These are phyloP conservation scores for Aphelenchoides avenae DNA, from an alignment of 1,140 invertebrate species.

Conservation along the genomic window DNA sequence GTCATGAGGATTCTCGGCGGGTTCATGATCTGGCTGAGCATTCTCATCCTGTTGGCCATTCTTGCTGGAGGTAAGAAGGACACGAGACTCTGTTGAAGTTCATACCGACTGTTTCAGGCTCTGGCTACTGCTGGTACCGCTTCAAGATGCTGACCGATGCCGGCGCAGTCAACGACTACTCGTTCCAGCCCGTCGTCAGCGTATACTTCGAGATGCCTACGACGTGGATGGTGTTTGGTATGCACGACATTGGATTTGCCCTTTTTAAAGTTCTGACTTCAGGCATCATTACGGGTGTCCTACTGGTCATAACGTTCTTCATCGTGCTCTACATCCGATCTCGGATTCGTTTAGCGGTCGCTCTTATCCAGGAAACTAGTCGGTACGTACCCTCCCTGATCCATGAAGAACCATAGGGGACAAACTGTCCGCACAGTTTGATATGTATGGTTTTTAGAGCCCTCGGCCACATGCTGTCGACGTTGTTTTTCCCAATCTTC, in stretches of 20 bases:
- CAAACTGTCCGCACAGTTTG: conserved; percentile 3
- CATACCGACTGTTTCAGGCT: conserved; percentile 28
- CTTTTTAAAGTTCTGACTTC: conserved; percentile 67
- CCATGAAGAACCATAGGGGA: conserved; percentile 1
- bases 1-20: conserved; percentile 80
- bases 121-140: conserved; percentile 35
- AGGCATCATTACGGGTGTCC: conserved; percentile 67
- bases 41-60: conserved; percentile 70
- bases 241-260: conserved; percentile 5
- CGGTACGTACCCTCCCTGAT: conserved; percentile 60
- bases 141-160: conserved; percentile 34
- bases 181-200: conserved; percentile 62
- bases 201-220: conserved; percentile 64
- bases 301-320: conserved; percentile 66
- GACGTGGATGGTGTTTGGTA: conserved; percentile 71
- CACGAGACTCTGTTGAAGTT: conserved; percentile 12
- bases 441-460: conserved; percentile 70
- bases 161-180: conserved; percentile 54
- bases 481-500: conserved; percentile 81
- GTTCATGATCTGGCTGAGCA: conserved; percentile 78
- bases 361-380: conserved; percentile 76
- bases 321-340: conserved; percentile 77
- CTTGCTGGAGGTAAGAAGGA: conserved; percentile 66
- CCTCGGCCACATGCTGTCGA: conserved; percentile 75
- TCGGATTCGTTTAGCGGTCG: conserved; percentile 79